Base-by-base conservation (phyloP, 2,888 invertebrate species). In the Pseudoips prasinana region DNA sequence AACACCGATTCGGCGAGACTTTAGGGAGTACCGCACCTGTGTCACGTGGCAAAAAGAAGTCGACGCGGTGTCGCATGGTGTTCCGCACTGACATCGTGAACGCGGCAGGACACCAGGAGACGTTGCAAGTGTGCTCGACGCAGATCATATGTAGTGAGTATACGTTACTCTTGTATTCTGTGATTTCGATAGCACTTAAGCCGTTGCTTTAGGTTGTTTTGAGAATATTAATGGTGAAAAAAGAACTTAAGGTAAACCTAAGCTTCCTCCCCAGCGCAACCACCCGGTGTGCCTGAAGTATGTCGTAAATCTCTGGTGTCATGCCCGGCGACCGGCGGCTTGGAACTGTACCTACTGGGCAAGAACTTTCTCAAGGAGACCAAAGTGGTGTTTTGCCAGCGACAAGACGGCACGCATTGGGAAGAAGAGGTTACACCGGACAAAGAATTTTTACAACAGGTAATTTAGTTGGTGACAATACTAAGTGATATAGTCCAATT, bases 301-400 rank as follows among this genome's bases (percentile, higher is more conserved):
- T 95, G 95, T 68, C 96, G 96, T 73, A 96, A 96, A 75, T 97
- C 96, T 0, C 76, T 96, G 6, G 92, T 93, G 11, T 93, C 95
- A 10, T 94, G 94, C 67, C 93, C 94, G 4, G 94, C 93, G 2
- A 90, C 90, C 29, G 97, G 96, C 4, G 96, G 96, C 0, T 77
- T 94, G 39, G 96, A 97, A 75, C 86, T 97, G 29, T 96, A 96
- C 78, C 93, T 97, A 24, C 91, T 97, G 41, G 97, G 97, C 19
- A 97, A 97, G 83, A 97, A 97, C 81, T 97, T 97, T 77, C 90
- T 96, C 25, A 97, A 97, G 84, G 97, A 97, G 81, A 96, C 96
- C 3, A 91, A 93, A 51, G 94, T 97, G 7, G 91, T 95, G 47
- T 96, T 97, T 85, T 92, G 93, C 61, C 84, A 91, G 55, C 63